Percentiles rank a stretch among this genome's conserved stretches.
Conservation (phyloP, 2,888 invertebrate genomes). For the Linhomoeus sp. region DNA sequence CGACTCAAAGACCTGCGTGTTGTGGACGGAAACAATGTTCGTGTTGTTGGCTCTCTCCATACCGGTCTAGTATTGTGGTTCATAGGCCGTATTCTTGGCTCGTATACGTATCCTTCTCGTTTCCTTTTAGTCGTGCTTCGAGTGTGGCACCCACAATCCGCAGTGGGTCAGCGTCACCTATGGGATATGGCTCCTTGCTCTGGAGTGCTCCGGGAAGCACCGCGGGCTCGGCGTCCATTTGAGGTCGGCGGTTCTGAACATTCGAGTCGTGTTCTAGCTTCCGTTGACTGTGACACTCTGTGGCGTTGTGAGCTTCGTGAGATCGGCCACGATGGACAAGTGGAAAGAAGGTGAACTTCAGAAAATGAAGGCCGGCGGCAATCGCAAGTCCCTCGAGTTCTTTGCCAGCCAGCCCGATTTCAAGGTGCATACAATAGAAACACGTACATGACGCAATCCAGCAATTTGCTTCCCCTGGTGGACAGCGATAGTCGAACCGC, state of each 20-base stretch:
- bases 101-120: background rate
- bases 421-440: no score
- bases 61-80: no score
- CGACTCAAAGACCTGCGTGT: constrained; percentile 71
- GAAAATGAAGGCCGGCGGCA: constrained; percentile 68
- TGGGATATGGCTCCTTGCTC: constrained; percentile 97
- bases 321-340: constrained; percentile 97
- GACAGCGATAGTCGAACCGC: no score
- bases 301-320: constrained; percentile 35
- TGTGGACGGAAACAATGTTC: constrained; percentile 75
- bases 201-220: constrained; percentile 96
- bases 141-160: constrained; percentile 85
- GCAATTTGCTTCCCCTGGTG: no score
- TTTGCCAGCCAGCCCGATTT: no score
- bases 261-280: no score
- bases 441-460: no score
- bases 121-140: constrained; percentile 79
- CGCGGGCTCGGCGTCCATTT: constrained; percentile 90
- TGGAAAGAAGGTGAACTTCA: constrained; percentile 96
- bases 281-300: no score
- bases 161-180: constrained; percentile 98
- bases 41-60: no score
- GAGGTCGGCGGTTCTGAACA: constrained; percentile 30
- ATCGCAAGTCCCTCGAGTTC: no score
- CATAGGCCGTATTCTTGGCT: background rate